phyloP scores from a whole-genome alignment of 2,888 invertebrate genomes.

The Agelastica alni region DNA sequence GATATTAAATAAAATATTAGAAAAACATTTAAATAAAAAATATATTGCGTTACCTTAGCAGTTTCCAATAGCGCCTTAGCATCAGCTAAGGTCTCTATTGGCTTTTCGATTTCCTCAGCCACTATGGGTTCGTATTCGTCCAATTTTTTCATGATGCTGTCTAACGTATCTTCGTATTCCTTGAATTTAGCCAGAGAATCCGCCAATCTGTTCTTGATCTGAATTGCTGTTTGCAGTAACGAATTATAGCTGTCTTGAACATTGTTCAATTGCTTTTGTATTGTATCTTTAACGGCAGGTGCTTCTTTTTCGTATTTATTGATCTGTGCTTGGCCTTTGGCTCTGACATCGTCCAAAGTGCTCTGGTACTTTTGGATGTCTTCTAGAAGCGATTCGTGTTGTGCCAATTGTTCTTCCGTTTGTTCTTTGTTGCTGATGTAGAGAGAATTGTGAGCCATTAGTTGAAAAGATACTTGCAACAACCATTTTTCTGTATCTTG shows the following conservation, averaged over 20 bases:
- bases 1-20: too few relatives aligned
- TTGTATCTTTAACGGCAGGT: constrained; percentile 74
- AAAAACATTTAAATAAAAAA: too few relatives aligned
- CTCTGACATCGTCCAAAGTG: constrained; percentile 79
- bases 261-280: constrained; percentile 84
- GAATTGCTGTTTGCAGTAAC: constrained; percentile 83
- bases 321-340: constrained; percentile 83
- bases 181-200: constrained; percentile 91
- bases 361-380: constrained; percentile 84
- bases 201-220: constrained; percentile 84
- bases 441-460: constrained; percentile 94
- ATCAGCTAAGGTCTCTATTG: constrained; percentile 73
- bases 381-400: constrained; percentile 75
- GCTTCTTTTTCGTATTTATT: constrained; percentile 75
- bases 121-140: constrained; percentile 80
- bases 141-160: constrained; percentile 81
- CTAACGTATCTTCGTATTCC: constrained; percentile 89
- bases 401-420: constrained; percentile 87
- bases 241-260: constrained; percentile 94
- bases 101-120: constrained; percentile 71
- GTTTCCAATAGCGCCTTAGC: constrained; percentile 75
- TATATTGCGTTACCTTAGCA: constrained; percentile 76
- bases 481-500: constrained; percentile 97
- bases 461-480: constrained; percentile 89
- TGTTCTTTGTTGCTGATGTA: constrained; percentile 91